These are phyloP conservation scores for Ophion ellenae DNA, from an alignment of 2,888 invertebrate species.

Conservation along the genomic window DNA sequence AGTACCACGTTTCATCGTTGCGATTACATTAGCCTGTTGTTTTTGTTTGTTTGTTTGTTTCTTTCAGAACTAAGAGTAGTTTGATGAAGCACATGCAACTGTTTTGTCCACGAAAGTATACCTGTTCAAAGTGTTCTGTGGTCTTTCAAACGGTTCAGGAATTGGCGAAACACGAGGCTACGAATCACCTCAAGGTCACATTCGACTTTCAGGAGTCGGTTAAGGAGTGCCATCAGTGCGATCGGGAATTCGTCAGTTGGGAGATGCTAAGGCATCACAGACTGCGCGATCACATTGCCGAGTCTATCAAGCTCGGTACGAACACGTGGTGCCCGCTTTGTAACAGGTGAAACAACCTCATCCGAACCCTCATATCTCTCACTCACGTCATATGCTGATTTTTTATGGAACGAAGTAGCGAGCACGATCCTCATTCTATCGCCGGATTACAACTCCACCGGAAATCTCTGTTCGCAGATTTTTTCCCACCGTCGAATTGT, in stretches of 20 bases:
- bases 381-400: background rate
- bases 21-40: background rate
- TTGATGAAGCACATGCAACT: slow-evolving; percentile 77
- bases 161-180: slow-evolving; percentile 78
- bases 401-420: background rate
- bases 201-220: slow-evolving; percentile 74
- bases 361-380: background rate
- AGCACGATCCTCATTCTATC: background rate
- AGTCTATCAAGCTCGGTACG: slow-evolving; percentile 70
- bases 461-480: slow-evolving; percentile 69
- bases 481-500: slow-evolving; percentile 74
- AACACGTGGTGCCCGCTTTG: slow-evolving; percentile 78
- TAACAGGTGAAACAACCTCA: slow-evolving; percentile 71
- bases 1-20: background rate
- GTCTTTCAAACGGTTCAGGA: slow-evolving; percentile 76
- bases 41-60: slow-evolving; percentile 27
- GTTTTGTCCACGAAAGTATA: slow-evolving; percentile 76
- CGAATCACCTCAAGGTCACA: slow-evolving; percentile 75
- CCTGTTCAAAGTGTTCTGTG: slow-evolving; percentile 76
- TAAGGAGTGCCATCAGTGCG: slow-evolving; percentile 77
- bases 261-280: slow-evolving; percentile 79
- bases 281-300: slow-evolving; percentile 75
- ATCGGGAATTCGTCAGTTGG: slow-evolving; percentile 78
- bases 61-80: slow-evolving; percentile 75
- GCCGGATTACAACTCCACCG: background rate